Evolutionary conservation across 37 sponge, comb jelly and placozoan genomes (phyloP), one percentile per base, ranked within the genome.

Genomic region (Oopsacas minuta): DNA sequence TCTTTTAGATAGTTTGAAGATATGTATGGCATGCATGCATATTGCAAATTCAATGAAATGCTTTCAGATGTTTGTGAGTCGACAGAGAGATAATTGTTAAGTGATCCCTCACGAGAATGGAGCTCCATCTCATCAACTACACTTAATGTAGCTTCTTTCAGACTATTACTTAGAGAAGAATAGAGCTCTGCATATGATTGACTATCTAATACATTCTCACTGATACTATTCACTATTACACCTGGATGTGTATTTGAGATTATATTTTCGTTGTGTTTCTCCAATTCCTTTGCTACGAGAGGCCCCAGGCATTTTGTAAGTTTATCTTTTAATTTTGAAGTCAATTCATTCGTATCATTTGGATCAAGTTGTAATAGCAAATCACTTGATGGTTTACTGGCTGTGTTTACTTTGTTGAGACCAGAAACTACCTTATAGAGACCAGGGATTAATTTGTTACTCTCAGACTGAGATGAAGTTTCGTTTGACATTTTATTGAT

Each of bases 11-110:
- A 61, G 28, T 10, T n/a, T 32, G 75, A 61, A 61, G 75, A 61
- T 20, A 61, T 61, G 75, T 61, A 61, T 20, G 75, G 75, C 75
- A 61, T 61, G 75, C 22, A 61, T 10, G 75, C 20, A n/a, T 61
- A 61, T 3, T 10, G 75, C 28, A 61, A 12, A n/a, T 61, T 61
- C 28, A n/a, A 10, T 61, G 75, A 61, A 25, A 61, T 25, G 28
- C 75, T 61, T n/a, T 61, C 75, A 25, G 75, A 61, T 61, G 75
- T 61, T 61, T 61, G 75, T 12, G 75, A 32, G 75, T 61, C 75
- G 28, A 61, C 75, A 61, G 75, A 34, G 30, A 61, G 75, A n/a
- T 61, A 61, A 34, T 61, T 61, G 22, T 61, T 61, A 7, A 61
- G 75, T 61, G 75, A 61, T 3, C 75, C 75, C 75, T 61, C 75